Conservation (phyloP, 53 echinoderm and acorn worm genomes). For the Pentamera pediparva region DNA sequence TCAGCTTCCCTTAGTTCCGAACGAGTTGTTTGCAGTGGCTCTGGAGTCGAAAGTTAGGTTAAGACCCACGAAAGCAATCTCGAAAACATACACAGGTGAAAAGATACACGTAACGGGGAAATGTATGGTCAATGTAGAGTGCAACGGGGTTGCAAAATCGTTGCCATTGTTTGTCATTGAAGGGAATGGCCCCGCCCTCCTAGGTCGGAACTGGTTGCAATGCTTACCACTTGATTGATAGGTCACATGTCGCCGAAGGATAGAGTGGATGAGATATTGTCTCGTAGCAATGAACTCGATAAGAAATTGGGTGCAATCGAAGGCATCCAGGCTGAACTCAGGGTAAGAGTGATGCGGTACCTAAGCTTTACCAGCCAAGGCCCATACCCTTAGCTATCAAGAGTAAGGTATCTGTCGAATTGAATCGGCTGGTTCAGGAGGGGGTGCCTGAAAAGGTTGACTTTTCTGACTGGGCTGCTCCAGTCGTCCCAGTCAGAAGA, state of each 20-base stretch:
- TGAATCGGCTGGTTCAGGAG: no score
- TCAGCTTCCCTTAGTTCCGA: not conserved
- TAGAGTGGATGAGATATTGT: not conserved
- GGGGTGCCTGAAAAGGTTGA: no score
- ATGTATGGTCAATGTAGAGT: conserved; percentile 19
- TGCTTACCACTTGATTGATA: not conserved
- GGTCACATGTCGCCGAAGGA: not conserved
- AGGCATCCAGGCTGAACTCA: not conserved
- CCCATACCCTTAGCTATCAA: no score
- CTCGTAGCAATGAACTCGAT: not conserved
- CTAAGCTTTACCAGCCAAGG: not conserved
- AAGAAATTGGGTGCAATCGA: conserved; percentile 7
- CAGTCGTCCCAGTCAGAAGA: no score
- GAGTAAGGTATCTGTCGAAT: no score
- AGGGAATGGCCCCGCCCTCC: not conserved
- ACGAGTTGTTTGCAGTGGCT: not conserved
- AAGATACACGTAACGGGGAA: not conserved
- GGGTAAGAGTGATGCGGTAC: not conserved
- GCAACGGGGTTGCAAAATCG: not conserved
- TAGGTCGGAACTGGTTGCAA: conserved; percentile 4
- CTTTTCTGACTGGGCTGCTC: no score
- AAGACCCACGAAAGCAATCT: not conserved
- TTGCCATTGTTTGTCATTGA: not conserved
- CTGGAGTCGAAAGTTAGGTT: not conserved
- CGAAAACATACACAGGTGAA: not conserved